Base-by-base conservation (phyloP, 2,113 vertebrate genomes). In the Xenotilapia caudafasciata region DNA sequence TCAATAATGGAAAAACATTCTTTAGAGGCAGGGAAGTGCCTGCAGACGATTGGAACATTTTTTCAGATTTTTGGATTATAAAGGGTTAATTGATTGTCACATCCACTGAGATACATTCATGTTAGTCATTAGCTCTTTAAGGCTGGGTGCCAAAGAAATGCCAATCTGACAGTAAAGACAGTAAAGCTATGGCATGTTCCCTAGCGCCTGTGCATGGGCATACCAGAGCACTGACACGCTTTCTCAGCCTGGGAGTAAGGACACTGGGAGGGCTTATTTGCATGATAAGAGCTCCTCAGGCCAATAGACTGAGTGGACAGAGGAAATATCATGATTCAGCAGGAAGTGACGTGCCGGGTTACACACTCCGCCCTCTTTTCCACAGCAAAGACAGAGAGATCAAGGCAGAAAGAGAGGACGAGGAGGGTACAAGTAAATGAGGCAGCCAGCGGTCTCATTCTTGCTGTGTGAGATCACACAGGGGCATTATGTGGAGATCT, bases 261-360 rank as follows among this genome's bases (percentile, higher is more conserved):
- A 28, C 26, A 55, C 65, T 83, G 90, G 84, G 87, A 82, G 92
- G 83, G 90, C 84, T 87, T 15, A 93, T 96, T 95, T 93, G 91
- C 94, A 96, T 96, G 94, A 95, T 89, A 94, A 94, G 90, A 92
- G 87, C 83, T 75, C 65, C 79, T 54, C 70, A 40, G 47, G 90
- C 95, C 95, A 96, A 94, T 96, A 91, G 82, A 81, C 68, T 47
- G 82, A 82, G 26, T 83, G 88, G 80, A 87, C 51, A 35, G 68
- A 85, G 89, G 93, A 92, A 94, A 90, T 90, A 88, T 94, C 89
- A 93, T 94, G 92, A 93, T 90, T 89, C 89, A 93, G 83, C 84
- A 92, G 95, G 94, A 96, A 95, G 91, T 92, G 93, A 94, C 90
- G 95, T 96, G 93, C 96, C 89, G 38, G 88, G 86, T 96, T 96